Conservation (phyloP, 1,140 invertebrate species). For the Halotydeus destructor region DNA sequence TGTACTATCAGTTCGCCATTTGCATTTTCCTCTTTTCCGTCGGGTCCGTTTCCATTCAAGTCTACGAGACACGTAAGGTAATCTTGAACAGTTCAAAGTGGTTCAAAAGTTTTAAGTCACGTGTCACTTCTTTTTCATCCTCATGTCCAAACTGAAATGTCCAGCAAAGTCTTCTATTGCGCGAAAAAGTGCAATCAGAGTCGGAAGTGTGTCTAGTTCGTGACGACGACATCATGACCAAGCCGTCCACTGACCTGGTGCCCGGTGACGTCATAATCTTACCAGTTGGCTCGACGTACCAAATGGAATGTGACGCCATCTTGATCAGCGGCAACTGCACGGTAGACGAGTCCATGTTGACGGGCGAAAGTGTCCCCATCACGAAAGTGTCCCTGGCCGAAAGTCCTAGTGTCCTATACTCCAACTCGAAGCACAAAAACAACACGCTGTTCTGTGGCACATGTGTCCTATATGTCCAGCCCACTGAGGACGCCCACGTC, state of each 20-base stretch:
- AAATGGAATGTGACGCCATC: conserved; percentile 72
- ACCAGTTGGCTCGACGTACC: conserved; percentile 43
- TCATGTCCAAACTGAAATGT: conserved; percentile 10
- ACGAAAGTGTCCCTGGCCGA: conserved; percentile 35
- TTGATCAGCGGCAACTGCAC: conserved; percentile 66
- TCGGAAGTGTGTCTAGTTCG: conserved; percentile 17
- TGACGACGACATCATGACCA: conserved; percentile 11
- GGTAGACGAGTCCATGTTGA: conserved; percentile 89
- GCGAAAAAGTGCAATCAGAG: conserved; percentile 17
- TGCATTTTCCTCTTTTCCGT: conserved; percentile 23
- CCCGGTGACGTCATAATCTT: conserved; percentile 83
- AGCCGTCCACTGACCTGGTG: conserved; percentile 15
- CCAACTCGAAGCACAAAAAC: conserved; percentile 43
- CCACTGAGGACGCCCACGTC: conserved; percentile 25
- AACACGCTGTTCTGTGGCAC: conserved; percentile 88
- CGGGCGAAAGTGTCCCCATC: conserved; percentile 39
- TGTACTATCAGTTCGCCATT: conserved; percentile 23
- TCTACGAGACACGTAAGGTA: conserved; percentile 25
- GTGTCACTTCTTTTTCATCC: not conserved
- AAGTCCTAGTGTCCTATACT: conserved; percentile 21
- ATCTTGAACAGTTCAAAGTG: conserved; percentile 10
- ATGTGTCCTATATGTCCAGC: conserved; percentile 69
- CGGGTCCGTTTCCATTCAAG: conserved; percentile 22
- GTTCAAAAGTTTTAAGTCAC: not conserved
- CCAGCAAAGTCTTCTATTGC: conserved; percentile 16